These are phyloP conservation scores for Poeciliopsis gracilis DNA, from an alignment of 2,797 vertebrate genomes.

Conservation along the genomic window DNA sequence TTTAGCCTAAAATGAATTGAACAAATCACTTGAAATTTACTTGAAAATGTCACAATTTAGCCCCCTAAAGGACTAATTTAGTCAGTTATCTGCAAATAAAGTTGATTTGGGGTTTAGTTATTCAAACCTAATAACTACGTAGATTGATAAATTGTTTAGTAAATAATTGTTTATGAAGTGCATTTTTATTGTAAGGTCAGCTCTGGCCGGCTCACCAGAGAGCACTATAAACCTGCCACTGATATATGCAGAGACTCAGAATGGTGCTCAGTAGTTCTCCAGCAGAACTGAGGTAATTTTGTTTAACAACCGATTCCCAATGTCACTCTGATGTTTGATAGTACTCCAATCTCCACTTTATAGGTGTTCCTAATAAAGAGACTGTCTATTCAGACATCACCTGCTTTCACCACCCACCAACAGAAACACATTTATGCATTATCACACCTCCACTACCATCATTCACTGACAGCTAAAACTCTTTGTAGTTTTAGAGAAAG, in stretches of 20 bases:
- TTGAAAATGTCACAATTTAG: too few relatives aligned
- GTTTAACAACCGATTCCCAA: background rate
- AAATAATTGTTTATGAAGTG: background rate
- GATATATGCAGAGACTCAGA: background rate
- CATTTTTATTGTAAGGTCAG: background rate
- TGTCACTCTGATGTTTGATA: background rate
- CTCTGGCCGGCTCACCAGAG: background rate
- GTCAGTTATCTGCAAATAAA: too few relatives aligned
- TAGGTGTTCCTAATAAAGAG: background rate
- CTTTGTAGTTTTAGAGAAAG: constrained; percentile 56
- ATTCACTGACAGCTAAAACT: constrained; percentile 48
- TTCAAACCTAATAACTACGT: background rate
- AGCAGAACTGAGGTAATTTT: constrained; percentile 7
- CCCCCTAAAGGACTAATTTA: too few relatives aligned
- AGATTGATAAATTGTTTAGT: background rate
- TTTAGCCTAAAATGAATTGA: too few relatives aligned
- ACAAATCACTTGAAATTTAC: too few relatives aligned
- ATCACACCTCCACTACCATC: constrained; percentile 21
- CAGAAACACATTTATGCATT: constrained; percentile 13
- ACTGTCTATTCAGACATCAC: background rate
- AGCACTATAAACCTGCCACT: background rate
- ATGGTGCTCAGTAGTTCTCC: background rate
- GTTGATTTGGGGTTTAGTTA: too few relatives aligned
- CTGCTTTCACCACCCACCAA: constrained; percentile 1
- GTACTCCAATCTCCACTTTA: background rate